Base-by-base conservation (phyloP, 1,140 invertebrate genomes). In the Ridgeia piscesae region DNA sequence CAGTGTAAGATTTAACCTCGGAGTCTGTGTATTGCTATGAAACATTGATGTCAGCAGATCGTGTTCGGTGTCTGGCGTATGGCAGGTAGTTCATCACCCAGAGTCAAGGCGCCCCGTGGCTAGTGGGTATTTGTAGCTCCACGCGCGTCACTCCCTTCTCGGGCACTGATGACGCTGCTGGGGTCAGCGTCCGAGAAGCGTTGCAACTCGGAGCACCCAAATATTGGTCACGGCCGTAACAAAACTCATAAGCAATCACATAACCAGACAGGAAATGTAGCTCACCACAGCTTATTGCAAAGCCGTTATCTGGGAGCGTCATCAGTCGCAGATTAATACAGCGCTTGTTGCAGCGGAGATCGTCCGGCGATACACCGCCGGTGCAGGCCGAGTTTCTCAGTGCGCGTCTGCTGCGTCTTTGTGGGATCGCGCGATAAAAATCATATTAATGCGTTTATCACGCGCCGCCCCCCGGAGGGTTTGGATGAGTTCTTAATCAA, bases 391-490 rank as follows among this genome's bases (percentile, higher is more conserved):
- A 17, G 0, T 77, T 77, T 77, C 58, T 77, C 27, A 31, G 58
- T 77, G 58, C 58, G 17, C 17, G 58, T 77, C 58, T 77, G 17
- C 58, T 77, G 58, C 58, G 58, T 77, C 58, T 77, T 77, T 77
- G 58, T 77, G 58, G 58, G 17, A 77, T 77, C 58, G 58, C 58
- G 58, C 58, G 58, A 77, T 77, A 77, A 77, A 77, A 77, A 77
- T 77, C 58, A 77, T 77, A 77, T 77, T 77, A 77, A 77, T 77
- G 58, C 58, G 58, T 77, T 77, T 77, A 77, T 77, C 17, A 77
- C 58, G 58, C 27, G 58, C 58, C 27, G 58, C 27, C 2, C 27
- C 58, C 58, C 58, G 17, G 58, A 17, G 58, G 58, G 58, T 17
- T 77, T 31, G 58, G 58, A 31, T 77, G 58, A 77, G 58, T 77